These are phyloP conservation scores for Pempheris klunzingeri DNA, from an alignment of 2,797 vertebrate species.

Conservation along the genomic window DNA sequence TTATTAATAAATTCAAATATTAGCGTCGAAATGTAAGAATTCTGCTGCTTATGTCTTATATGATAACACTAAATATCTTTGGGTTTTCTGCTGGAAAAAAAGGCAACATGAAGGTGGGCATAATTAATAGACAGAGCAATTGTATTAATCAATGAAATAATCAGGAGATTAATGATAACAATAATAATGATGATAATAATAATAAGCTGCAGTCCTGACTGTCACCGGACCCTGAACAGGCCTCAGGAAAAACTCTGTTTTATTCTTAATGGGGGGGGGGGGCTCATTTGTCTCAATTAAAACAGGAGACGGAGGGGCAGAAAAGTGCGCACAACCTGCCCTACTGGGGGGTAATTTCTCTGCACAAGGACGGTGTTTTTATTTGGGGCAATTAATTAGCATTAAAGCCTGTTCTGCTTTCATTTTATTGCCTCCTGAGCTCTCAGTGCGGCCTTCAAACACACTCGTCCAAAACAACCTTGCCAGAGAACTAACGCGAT, in stretches of 20 bases:
- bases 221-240: background rate
- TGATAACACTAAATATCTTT: background rate
- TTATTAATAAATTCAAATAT: no score
- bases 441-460: conserved; percentile 58
- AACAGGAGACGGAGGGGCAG: background rate
- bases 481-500: conserved; percentile 57
- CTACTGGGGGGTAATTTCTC: conserved; percentile 7
- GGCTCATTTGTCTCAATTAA: conserved; percentile 22
- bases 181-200: background rate
- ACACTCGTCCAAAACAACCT: conserved; percentile 68
- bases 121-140: background rate
- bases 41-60: background rate
- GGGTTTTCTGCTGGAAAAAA: background rate
- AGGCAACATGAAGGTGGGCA: background rate
- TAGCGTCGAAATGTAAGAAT: background rate
- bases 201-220: background rate
- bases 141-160: background rate
- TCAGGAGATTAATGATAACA: background rate
- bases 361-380: conserved; percentile 24
- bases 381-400: conserved; percentile 41
- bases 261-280: background rate
- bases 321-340: background rate
- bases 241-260: background rate
- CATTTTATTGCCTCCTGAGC: background rate
- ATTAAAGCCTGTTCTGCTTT: background rate